These are phyloP conservation scores for Leptodactylus fuscus DNA, from an alignment of 2,113 vertebrate genomes.

Conservation along the genomic window DNA sequence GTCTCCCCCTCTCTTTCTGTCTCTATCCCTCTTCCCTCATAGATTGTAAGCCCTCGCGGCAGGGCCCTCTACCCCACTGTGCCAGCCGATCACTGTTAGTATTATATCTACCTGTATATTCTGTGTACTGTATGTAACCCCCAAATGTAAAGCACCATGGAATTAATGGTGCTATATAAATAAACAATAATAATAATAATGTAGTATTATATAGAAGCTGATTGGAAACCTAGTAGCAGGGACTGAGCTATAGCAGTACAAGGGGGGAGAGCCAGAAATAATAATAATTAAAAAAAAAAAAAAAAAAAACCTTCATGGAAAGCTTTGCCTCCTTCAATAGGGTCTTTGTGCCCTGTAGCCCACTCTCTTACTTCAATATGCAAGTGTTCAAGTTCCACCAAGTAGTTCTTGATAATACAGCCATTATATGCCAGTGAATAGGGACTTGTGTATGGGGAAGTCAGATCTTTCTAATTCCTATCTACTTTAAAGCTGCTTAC, in stretches of 20 bases:
- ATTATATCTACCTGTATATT: no score
- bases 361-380: conserved; percentile 52
- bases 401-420: conserved; percentile 46
- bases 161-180: no score
- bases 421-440: conserved; percentile 55
- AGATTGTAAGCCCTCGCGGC: no score
- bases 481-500: conserved; percentile 13
- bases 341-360: conserved; percentile 50
- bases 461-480: conserved; percentile 11
- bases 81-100: no score
- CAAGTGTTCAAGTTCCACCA: conserved; percentile 50
- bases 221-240: conserved; percentile 13
- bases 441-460: conserved; percentile 44
- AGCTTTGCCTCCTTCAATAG: conserved; percentile 43
- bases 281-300: conserved; percentile 47
- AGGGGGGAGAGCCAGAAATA: conserved; percentile 54
- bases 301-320: conserved; percentile 22
- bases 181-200: no score
- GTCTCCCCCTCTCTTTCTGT: no score
- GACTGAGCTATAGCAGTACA: conserved; percentile 19
- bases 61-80: no score
- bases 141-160: no score
- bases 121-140: no score
- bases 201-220: no score
- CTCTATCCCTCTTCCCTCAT: no score